Evolutionary conservation across 2,113 vertebrate genomes (phyloP).

Genomic region (Scalopus aquaticus): DNA sequence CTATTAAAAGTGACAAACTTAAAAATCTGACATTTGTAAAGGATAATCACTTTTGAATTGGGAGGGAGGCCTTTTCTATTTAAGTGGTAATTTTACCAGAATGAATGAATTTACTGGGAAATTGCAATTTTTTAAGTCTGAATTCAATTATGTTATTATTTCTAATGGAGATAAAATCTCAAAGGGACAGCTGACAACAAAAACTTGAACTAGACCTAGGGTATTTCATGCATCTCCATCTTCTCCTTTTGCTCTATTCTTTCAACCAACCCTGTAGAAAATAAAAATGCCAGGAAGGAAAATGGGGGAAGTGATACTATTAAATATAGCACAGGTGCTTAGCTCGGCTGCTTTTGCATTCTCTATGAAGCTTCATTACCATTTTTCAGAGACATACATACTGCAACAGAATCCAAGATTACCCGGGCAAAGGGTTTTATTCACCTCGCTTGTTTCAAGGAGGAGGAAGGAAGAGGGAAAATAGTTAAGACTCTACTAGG

Average conservation of each 20-base stretch:
- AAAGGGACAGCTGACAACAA: neutral
- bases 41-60: constrained; percentile 11
- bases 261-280: neutral
- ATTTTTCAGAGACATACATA: neutral
- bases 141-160: neutral
- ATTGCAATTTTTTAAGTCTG: constrained; percentile 4
- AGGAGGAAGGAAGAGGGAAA: neutral
- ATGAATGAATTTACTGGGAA: neutral
- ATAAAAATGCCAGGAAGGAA: neutral
- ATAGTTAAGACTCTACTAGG: neutral
- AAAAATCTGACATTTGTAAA: constrained; percentile 26
- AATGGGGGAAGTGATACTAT: neutral
- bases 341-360: neutral
- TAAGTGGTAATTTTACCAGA: neutral
- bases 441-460: neutral
- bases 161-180: neutral
- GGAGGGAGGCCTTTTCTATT: neutral
- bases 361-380: neutral
- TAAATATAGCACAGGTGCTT: neutral
- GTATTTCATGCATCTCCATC: accelerated
- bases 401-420: neutral
- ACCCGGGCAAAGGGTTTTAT: neutral
- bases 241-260: neutral
- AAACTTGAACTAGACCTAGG: neutral
- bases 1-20: neutral